Evolutionary conservation across 2,888 invertebrate species (phyloP).

Genomic region (Drosophila borborema): DNA sequence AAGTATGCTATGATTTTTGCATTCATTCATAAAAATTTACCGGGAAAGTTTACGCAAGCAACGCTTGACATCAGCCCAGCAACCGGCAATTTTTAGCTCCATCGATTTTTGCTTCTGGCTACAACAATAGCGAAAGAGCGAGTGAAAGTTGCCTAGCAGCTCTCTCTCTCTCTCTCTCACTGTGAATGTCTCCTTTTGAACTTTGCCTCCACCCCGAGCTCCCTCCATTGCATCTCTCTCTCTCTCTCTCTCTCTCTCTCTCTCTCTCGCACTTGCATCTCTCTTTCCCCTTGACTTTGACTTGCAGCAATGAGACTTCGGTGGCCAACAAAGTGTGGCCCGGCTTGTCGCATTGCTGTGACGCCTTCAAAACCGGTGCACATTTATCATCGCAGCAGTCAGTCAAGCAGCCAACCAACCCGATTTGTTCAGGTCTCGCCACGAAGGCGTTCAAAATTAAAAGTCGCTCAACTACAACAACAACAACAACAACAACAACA

Average conservation of each 20-base stretch:
- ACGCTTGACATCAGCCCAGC: slow-evolving; percentile 18
- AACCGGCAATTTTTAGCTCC: slow-evolving; percentile 75
- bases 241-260: not conserved
- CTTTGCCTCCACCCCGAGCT: not conserved
- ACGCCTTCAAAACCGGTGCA: slow-evolving; percentile 67
- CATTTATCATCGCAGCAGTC: slow-evolving; percentile 73
- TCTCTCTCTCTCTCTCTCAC: not conserved
- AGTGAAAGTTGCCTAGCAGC: slow-evolving; percentile 40
- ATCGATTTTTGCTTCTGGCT: slow-evolving; percentile 63
- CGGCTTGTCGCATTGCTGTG: slow-evolving; percentile 45
- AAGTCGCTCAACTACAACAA: slow-evolving; percentile 74
- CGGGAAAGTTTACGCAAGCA: slow-evolving; percentile 72
- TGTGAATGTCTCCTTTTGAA: not conserved
- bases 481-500: slow-evolving; percentile 37
- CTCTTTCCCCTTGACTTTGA: slow-evolving; percentile 47
- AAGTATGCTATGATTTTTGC: slow-evolving; percentile 72
- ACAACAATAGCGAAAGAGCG: slow-evolving; percentile 9
- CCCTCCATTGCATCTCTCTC: not conserved
- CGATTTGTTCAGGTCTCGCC: slow-evolving; percentile 65
- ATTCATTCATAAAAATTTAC: slow-evolving; percentile 76
- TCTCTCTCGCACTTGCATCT: not conserved
- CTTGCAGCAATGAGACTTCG: slow-evolving; percentile 13
- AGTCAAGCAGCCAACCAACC: slow-evolving; percentile 68
- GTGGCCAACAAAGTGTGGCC: slow-evolving; percentile 1
- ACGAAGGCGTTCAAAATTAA: slow-evolving; percentile 83